phyloP scores from a whole-genome alignment of 2,888 invertebrate species.

The Conchocele bisecta region DNA sequence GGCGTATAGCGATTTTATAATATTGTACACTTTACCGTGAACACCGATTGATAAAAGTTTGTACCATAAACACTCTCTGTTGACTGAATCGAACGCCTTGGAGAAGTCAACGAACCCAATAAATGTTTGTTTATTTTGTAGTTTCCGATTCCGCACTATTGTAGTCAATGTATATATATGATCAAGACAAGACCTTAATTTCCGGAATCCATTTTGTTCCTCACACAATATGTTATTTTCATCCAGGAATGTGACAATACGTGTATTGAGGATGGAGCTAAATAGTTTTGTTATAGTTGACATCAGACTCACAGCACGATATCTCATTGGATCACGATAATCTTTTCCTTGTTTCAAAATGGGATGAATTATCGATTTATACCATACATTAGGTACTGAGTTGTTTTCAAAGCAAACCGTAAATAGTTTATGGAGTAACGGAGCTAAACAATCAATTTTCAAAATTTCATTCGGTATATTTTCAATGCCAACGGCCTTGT shows the following conservation, averaged over 20 bases:
- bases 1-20: slow-evolving; percentile 6
- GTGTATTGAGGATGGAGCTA: slow-evolving; percentile 5
- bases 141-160: slow-evolving; percentile 4
- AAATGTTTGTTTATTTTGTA: neutral
- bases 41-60: no score
- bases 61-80: no score
- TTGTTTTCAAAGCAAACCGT: slow-evolving; percentile 4
- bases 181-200: slow-evolving; percentile 12
- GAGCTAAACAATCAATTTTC: neutral
- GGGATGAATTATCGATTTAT: slow-evolving; percentile 15
- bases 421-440: neutral
- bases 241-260: slow-evolving; percentile 1
- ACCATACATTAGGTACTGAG: slow-evolving; percentile 13
- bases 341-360: slow-evolving; percentile 25
- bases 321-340: slow-evolving; percentile 12
- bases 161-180: slow-evolving; percentile 8
- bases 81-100: no score
- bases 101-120: slow-evolving; percentile 6
- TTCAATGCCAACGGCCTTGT: slow-evolving; percentile 10
- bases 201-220: slow-evolving; percentile 1
- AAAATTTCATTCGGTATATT: slow-evolving; percentile 11
- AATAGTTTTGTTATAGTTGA: slow-evolving; percentile 11
- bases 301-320: slow-evolving; percentile 8
- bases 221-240: neutral
- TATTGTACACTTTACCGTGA: neutral